Base-by-base conservation (phyloP, 2,888 invertebrate genomes). In the Aleiodes leptofemur region DNA sequence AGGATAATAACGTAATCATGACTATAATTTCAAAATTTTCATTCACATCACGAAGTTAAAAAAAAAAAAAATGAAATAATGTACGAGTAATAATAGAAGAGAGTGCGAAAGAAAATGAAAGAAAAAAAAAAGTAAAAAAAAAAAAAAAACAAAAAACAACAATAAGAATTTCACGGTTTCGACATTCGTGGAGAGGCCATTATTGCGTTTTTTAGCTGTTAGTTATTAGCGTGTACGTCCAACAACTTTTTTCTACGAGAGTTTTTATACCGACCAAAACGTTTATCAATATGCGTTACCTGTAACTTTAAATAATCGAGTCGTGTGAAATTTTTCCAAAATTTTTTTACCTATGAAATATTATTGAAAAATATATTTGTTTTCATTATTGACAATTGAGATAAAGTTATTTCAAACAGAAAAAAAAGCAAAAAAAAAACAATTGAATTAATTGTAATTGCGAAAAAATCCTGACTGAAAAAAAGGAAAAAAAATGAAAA, bases 231-330 rank as follows among this genome's bases (percentile, higher is more conserved):
- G 50, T 77, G 77, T 68, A 81, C 80, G 80, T 81, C 80, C 80
- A 78, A 50, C 72, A 76, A 74, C 77, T 86, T 82, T 86, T 86
- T 86, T 86, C 84, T 86, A 86, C 85, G 83, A 85, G 82, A 82
- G 82, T 86, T 86, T 86, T 81, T 86, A 86, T 86, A 86, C 86
- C 83, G 85, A 86, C 83, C 82, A 83, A 86, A 85, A 83, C 74
- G 64, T 70, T 64, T 43, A 64, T 64, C 23, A 16, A 64, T 48
- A 64, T 48, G 48, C 48, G 29, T 64, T 43, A 64, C 8, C 64
- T 23, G 64, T 48, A 64, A 68, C 66, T 66, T 75, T 57, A 57
- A 68, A 16, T 68, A 64, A 38, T 59, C 53, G 43, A 74, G 68
- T 72, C 38, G 51, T 38, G 43, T 43, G 43, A 43, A 43, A 43